Percentiles rank a stretch among this genome's conserved stretches.
Conservation (phyloP, 1,140 invertebrate genomes). For the Cydia fagiglandana region DNA sequence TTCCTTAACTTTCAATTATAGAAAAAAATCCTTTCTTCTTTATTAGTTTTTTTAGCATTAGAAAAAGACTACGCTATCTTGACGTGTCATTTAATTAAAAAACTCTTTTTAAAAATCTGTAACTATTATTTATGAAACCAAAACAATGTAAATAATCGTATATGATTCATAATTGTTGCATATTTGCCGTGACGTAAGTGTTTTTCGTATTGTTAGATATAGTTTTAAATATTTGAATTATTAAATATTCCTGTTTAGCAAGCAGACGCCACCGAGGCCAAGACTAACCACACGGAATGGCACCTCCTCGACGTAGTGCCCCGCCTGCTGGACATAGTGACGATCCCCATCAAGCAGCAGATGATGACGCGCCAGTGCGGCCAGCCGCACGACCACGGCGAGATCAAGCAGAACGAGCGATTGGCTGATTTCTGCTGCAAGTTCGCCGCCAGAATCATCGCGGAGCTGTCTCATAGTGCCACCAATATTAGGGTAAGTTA, state of each 20-base stretch:
- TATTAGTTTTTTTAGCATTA: too few species aligned
- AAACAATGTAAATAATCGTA: too few species aligned
- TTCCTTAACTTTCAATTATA: too few species aligned
- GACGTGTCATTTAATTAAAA: too few species aligned
- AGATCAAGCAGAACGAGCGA: slow-evolving; percentile 52
- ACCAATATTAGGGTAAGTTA: slow-evolving; percentile 70
- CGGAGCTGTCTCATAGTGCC: slow-evolving; percentile 90
- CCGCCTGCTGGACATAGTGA: slow-evolving; percentile 88
- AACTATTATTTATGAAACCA: too few species aligned
- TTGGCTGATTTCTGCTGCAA: slow-evolving; percentile 92
- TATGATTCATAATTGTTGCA: too few species aligned
- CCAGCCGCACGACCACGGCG: slow-evolving; percentile 68
- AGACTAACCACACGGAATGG: slow-evolving; percentile 78
- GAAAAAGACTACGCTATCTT: too few species aligned
- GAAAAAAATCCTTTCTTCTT: too few species aligned
- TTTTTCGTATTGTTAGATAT: too few species aligned
- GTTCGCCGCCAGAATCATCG: slow-evolving; percentile 90
- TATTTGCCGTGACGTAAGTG: too few species aligned
- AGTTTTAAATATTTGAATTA: too few species aligned
- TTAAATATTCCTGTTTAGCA: slow-evolving; percentile 39
- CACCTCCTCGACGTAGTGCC: slow-evolving; percentile 92
- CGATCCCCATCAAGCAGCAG: slow-evolving; percentile 85
- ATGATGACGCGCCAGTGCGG: slow-evolving; percentile 70
- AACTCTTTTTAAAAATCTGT: too few species aligned
- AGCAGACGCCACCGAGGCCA: slow-evolving; percentile 36